These are phyloP conservation scores for Atractosteus spatula DNA, from an alignment of 2,113 vertebrate species.

Conservation along the genomic window DNA sequence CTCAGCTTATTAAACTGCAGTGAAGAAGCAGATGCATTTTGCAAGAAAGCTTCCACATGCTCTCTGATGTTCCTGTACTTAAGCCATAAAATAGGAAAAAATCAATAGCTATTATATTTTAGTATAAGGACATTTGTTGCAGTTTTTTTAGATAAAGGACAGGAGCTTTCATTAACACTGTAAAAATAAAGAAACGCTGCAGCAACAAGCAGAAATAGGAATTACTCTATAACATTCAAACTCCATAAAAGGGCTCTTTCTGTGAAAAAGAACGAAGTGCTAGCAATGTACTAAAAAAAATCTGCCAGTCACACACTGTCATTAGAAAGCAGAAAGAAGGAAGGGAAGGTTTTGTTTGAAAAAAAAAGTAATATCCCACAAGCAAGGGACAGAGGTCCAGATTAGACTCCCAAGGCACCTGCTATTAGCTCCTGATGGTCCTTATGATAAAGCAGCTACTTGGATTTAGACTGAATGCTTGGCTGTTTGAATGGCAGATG, in stretches of 20 bases:
- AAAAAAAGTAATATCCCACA: conserved; percentile 4
- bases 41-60: conserved; percentile 1
- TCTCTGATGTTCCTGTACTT: not conserved
- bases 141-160: too few relatives aligned
- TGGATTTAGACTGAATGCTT: conserved; percentile 11
- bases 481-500: conserved; percentile 19
- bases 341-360: not conserved
- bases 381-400: not conserved
- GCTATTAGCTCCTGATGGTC: conserved; percentile 29
- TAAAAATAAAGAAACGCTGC: too few relatives aligned
- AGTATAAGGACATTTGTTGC: not conserved
- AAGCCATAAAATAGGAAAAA: not conserved
- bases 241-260: not conserved
- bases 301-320: not conserved
- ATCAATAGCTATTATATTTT: conserved; percentile 8
- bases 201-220: not conserved
- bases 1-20: not conserved
- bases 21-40: not conserved
- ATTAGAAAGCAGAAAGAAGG: not conserved
- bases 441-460: conserved; percentile 22
- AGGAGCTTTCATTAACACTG: too few relatives aligned
- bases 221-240: not conserved
- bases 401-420: conserved; percentile 9
- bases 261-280: not conserved
- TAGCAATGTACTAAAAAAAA: not conserved